Base-by-base conservation (phyloP, 1,140 invertebrate species). In the Lepidotrigona ventralis region DNA sequence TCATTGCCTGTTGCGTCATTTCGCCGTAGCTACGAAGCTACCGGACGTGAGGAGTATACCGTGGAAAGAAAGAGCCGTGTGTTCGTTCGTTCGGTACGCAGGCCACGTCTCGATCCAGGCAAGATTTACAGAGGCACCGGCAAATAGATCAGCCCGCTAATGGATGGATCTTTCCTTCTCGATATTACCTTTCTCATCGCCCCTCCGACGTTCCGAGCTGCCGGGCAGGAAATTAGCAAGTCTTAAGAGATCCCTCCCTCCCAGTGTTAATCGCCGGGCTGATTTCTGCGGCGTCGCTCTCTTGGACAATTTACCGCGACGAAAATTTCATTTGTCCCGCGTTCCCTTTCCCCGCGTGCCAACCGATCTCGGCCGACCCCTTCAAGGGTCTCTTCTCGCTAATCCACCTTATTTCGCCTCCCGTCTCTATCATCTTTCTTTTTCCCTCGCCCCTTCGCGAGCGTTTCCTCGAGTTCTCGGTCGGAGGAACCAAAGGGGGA, bases 191-290 rank as follows among this genome's bases (percentile, higher is more conserved):
- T 83, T 81, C 51, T 46, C 39, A 0, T 46, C 56, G 51, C 79
- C 75, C 19, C 15, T 14, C 15, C 54, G 54, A 60, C 15, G 21
- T 2, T 8, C 23, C 29, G 29, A 19, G 23, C 69, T 54, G 39
- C 26, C 14, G 33, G 60, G 81, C 85, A 87, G 88, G 82, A 93
- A 93, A 93, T 92, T 92, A 92, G 91, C 90, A 88, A 90, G 89
- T 90, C 86, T 91, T 92, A 83, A 86, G 85, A 88, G 87, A 92
- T 89, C 89, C 84, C 83, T 81, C 39, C 29, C 58, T 60, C 21
- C 39, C 39, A 8, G 66, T 71, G 90, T 91, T 92, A 92, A 92
- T 91, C 91, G 90, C 33, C 75, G 63, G 58, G 70, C 87, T 86
- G 91, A 92, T 92, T 92, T 91, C 88, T 83, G 85, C 83, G 89